Evolutionary conservation across 2,113 vertebrate genomes (phyloP).

Genomic region (Tachysurus vachellii): DNA sequence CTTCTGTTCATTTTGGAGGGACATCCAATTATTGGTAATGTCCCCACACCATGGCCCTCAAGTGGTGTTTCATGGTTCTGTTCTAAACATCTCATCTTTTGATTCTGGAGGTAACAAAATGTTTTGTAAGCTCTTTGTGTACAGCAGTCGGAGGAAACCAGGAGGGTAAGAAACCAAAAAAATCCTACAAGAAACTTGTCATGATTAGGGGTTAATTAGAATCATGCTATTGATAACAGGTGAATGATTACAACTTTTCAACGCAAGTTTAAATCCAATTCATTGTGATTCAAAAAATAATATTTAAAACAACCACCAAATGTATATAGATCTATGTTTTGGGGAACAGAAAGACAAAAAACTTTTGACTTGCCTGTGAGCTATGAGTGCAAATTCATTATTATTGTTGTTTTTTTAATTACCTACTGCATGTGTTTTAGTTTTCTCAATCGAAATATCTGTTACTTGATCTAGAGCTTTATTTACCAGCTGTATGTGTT

Average conservation of each 20-base stretch:
- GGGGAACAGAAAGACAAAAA: background rate
- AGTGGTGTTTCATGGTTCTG: background rate
- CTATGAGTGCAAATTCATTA: background rate
- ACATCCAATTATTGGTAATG: background rate
- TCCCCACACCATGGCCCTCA: background rate
- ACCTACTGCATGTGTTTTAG: background rate
- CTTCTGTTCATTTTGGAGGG: background rate
- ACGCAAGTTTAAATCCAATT: too few species aligned
- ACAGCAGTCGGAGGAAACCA: background rate
- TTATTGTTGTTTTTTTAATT: too few species aligned
- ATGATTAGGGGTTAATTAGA: background rate
- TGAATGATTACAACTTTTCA: too few species aligned
- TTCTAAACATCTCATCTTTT: background rate
- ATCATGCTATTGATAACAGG: too few species aligned
- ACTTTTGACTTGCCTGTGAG: background rate
- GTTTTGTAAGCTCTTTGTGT: background rate
- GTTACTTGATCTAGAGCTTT: background rate
- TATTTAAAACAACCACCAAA: background rate
- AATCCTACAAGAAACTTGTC: background rate
- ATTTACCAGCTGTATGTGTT: background rate
- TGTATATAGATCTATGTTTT: background rate
- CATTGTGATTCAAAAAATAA: background rate
- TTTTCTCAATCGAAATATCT: background rate
- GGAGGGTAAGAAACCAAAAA: background rate
- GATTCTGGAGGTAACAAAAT: too few species aligned